Conservation (phyloP, 2,113 vertebrate genomes). For the Psittacula cyanocephala region DNA sequence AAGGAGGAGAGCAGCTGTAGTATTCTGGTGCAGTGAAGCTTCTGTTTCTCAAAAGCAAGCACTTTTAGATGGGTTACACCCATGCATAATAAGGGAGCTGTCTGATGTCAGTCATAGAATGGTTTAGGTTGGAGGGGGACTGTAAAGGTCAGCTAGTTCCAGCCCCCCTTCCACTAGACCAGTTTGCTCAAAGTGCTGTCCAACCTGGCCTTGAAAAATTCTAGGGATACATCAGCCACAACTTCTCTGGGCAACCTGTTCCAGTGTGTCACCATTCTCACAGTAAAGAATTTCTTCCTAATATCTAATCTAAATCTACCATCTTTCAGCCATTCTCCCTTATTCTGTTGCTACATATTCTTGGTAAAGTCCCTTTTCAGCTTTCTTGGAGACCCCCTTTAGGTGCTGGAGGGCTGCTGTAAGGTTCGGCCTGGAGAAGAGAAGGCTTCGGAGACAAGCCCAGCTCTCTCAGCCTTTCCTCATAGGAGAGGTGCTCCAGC, state of each 20-base stretch:
- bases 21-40: neutral
- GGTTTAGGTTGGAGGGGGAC: neutral
- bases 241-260: neutral
- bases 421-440: neutral
- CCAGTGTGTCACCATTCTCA: neutral
- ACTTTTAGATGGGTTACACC: neutral
- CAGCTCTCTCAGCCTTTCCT: neutral
- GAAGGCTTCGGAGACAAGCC: neutral
- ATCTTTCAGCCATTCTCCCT: neutral
- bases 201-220: neutral
- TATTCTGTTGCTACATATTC: neutral
- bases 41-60: neutral
- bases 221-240: neutral
- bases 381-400: neutral
- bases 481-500: neutral
- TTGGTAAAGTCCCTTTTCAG: neutral
- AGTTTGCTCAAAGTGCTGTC: neutral
- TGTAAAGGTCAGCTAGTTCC: neutral
- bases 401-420: neutral
- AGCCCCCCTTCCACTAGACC: neutral
- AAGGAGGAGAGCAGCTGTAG: neutral
- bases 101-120: neutral
- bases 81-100: neutral
- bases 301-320: neutral
- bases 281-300: neutral